A percentile compares a stretch with the other conserved stretches of the same genome.
Conservation (phyloP, 2,113 vertebrate genomes). For the Oceanites oceanicus region DNA sequence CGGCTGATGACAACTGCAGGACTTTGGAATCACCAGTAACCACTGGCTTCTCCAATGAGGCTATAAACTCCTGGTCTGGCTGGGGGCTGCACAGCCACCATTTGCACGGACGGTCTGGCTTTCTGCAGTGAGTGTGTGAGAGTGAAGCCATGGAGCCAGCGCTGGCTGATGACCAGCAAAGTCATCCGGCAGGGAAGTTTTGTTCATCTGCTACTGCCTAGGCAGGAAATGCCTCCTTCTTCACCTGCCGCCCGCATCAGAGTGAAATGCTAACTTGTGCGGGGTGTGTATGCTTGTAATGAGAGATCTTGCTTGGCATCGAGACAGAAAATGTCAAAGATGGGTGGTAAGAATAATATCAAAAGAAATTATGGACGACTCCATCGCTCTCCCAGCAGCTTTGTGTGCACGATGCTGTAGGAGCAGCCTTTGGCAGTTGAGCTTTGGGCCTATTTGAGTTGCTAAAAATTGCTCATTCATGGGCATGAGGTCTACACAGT, state of each 20-base stretch:
- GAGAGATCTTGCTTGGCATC: neutral
- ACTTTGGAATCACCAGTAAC: neutral
- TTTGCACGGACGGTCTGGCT: neutral
- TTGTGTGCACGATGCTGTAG: neutral
- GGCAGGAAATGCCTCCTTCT: neutral
- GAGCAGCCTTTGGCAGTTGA: neutral
- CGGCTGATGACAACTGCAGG: neutral
- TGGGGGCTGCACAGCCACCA: neutral
- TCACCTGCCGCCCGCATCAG: neutral
- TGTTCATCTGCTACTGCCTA: neutral
- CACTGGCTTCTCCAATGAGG: neutral
- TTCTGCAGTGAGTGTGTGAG: neutral
- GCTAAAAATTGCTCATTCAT: neutral
- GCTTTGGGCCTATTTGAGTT: neutral
- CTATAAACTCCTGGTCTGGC: neutral
- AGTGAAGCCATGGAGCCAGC: neutral
- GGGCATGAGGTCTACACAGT: neutral
- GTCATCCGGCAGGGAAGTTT: neutral
- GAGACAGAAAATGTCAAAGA: neutral
- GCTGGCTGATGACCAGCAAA: neutral
- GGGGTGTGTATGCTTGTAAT: neutral
- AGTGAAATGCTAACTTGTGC: neutral
- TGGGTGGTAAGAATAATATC: neutral
- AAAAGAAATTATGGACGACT: neutral
- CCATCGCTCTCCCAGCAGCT: neutral